Base-by-base conservation (phyloP, 2,797 vertebrate genomes). In the Eidolon dupreanum region DNA sequence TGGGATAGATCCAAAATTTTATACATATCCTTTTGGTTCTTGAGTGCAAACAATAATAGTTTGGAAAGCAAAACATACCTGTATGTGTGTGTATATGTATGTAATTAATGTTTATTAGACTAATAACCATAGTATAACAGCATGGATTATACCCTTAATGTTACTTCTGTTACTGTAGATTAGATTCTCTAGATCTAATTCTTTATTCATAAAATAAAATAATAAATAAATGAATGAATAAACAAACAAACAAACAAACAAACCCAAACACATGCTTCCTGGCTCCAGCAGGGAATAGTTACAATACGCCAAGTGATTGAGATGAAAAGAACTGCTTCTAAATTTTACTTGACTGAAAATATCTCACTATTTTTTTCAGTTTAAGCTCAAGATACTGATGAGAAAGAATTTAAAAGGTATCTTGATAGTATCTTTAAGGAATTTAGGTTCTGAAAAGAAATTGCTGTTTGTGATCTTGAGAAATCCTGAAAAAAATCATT, bases 341-440 rank as follows among this genome's bases (percentile, higher is more conserved):
- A 83, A 57, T 77, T 74, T 91, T 94, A 19, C 28, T 75, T 68
- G 31, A n/a, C n/a, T 71, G 46, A 88, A 66, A 84, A 93, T 17
- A 41, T 78, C 38, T 88, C 19, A 11, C 4, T 75, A n/a, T 31
- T 71, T 82, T 46, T 70, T 24, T 49, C 26, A 63, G 20, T 63
- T 73, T 31, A 36, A 63, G 11, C 71, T 78, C 63, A 24, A 43
- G 78, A 49, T 38, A 38, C 17, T 41, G 9, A 88, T 16, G 16
- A 59, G 10, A 51, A n/a, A 49, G 9, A 78, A 78, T 84, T 84
- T 59, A 51, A 79, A 88, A 73, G 13, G 49, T 65, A 92, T 43
- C 8, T 55, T 63, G 11, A 26, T 78, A 83, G 8, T 36, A 63
- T 49, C 22, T 92, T 53, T 73, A 79, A 66, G 55, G 41, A 79